Percentiles rank a stretch among this genome's conserved stretches.
Evolutionary conservation across 2,113 vertebrate species (phyloP).

Genomic region (Odocoileus hemionus): DNA sequence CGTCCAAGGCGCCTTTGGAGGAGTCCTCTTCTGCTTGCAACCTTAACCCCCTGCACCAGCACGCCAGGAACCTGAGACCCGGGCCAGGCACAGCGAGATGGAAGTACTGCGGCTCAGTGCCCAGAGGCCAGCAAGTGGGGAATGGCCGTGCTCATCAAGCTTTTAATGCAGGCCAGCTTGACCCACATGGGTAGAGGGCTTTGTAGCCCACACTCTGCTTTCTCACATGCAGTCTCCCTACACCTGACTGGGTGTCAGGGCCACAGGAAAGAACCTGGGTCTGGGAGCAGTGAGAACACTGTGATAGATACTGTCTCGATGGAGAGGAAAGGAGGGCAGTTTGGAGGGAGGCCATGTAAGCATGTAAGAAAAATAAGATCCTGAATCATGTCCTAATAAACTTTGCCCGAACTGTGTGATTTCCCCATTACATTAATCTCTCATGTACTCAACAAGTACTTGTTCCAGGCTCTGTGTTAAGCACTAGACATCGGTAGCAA

Average conservation of each 20-base stretch:
- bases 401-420: neutral
- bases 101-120: neutral
- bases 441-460: neutral
- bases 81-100: rapidly evolving
- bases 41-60: neutral
- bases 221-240: neutral
- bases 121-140: neutral
- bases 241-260: too few species aligned
- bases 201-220: neutral
- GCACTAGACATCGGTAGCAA: neutral
- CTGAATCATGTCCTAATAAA: neutral
- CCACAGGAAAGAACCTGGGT: neutral
- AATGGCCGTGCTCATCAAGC: rapidly evolving
- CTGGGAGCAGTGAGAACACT: neutral
- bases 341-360: neutral
- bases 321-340: neutral
- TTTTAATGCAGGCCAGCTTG: neutral
- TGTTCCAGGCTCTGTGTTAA: neutral
- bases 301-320: neutral
- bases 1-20: neutral
- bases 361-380: neutral
- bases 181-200: too few species aligned
- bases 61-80: neutral
- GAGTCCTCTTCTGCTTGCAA: neutral
- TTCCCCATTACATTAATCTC: neutral